phyloP scores from a whole-genome alignment of 2,113 vertebrate species.

The Cygnus atratus region DNA sequence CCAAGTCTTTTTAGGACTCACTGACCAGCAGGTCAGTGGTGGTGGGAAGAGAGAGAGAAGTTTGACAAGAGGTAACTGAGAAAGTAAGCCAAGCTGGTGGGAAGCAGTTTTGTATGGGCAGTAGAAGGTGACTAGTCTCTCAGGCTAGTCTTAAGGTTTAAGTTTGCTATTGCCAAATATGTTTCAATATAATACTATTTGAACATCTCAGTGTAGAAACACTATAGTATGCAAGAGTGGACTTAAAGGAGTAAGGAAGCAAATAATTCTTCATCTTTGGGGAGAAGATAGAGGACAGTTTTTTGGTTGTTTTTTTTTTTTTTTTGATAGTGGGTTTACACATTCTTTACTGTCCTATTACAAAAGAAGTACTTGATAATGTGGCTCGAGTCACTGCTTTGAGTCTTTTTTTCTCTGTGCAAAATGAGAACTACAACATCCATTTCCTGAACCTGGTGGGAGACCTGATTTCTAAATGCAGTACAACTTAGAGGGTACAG shows the following conservation, averaged over 20 bases:
- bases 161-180: not conserved
- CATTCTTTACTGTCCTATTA: not conserved
- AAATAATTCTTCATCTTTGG: not conserved
- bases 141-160: not conserved
- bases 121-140: not conserved
- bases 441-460: not conserved
- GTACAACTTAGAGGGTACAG: not conserved
- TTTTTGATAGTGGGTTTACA: not conserved
- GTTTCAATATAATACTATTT: not conserved
- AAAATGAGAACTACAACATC: not conserved
- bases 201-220: not conserved
- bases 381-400: not conserved
- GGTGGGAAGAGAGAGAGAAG: not conserved
- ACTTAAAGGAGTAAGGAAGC: not conserved
- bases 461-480: not conserved
- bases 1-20: not conserved
- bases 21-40: not conserved
- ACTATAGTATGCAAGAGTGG: not conserved
- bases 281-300: not conserved
- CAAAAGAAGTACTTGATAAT: not conserved
- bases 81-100: not conserved
- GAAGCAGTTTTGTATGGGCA: not conserved
- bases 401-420: not conserved
- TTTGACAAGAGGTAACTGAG: not conserved
- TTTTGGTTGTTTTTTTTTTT: too few relatives aligned